Conservation (phyloP, 2,888 invertebrate genomes). For the Julus scandinavius region DNA sequence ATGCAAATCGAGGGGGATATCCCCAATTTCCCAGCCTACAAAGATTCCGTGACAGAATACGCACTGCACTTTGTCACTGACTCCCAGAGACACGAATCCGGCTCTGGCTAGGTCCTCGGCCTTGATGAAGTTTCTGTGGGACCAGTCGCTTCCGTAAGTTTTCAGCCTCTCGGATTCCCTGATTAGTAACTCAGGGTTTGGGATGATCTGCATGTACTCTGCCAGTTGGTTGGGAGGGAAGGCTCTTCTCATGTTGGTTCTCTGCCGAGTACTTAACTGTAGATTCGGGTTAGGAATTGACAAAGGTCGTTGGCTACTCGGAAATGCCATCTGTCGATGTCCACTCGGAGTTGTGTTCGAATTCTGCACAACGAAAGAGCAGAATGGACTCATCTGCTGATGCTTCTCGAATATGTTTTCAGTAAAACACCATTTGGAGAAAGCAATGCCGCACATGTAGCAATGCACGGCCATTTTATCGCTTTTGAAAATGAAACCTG, state of each 20-base stretch:
- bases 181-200: neutral
- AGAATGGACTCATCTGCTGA: conserved; percentile 58
- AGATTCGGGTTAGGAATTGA: no score
- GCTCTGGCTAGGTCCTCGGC: conserved; percentile 77
- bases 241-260: neutral
- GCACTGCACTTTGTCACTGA: conserved; percentile 82
- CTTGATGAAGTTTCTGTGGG: conserved; percentile 72
- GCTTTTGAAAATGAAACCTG: conserved; percentile 82
- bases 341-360: neutral
- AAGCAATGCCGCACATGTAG: conserved; percentile 77
- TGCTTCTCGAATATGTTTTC: conserved; percentile 74
- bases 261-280: no score
- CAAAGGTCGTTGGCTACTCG: neutral
- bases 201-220: conserved; percentile 4
- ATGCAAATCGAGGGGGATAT: conserved; percentile 84
- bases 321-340: neutral
- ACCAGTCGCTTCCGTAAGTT: conserved; percentile 70
- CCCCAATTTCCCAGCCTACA: conserved; percentile 83
- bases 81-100: conserved; percentile 84
- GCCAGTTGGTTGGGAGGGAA: neutral
- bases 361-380: conserved; percentile 59
- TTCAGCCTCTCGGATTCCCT: conserved; percentile 52
- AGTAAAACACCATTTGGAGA: conserved; percentile 81
- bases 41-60: conserved; percentile 85
- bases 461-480: conserved; percentile 79